Evolutionary conservation across 2,888 invertebrate species (phyloP), one percentile per base, ranked within the genome.

Genomic region (Periphyllus acericola): DNA sequence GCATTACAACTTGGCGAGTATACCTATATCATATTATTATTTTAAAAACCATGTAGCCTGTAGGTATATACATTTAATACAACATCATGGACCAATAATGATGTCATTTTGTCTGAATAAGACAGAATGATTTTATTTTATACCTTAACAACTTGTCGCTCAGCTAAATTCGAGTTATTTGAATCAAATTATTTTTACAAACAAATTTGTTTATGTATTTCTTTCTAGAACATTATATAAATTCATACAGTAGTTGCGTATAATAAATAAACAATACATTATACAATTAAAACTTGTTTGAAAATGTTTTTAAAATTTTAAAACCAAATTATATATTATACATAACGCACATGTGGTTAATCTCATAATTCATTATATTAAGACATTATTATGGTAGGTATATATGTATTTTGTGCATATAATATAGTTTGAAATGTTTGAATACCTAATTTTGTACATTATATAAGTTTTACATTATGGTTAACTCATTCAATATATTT

Each of bases 401-500:
- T 21, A 17, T 34, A 46, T 76, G 21, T 9, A 11, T 60, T 60
- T 80, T 60, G 3, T 60, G 80, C 68, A 32, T 52, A 46, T 46
- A 71, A 46, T 46, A 71, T 71, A 82, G 32, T 82, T 71, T 46
- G 19, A 83, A 83, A n/a, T n/a, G n/a, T n/a, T n/a, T n/a, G n/a
- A n/a, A n/a, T n/a, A n/a, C n/a, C n/a, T 72, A 72, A 83, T 72
- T 52, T 71, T 40, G n/a, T n/a, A 3, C 19, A 19, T 52, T 72
- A 72, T 34, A n/a, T 52, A 66, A 83, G 52, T 72, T 25, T 55
- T 52, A n/a, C 17, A n/a, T 3, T 82, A 32, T 72, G 32, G 34
- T 55, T 9, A 34, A 72, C 71, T 83, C 46, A 6, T 55, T 52
- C 9, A n/a, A 6, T 32, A 32, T 25, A 5, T 40, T n/a, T 32